Base-by-base conservation (phyloP, 2,797 vertebrate species). In the Acomys russatus region DNA sequence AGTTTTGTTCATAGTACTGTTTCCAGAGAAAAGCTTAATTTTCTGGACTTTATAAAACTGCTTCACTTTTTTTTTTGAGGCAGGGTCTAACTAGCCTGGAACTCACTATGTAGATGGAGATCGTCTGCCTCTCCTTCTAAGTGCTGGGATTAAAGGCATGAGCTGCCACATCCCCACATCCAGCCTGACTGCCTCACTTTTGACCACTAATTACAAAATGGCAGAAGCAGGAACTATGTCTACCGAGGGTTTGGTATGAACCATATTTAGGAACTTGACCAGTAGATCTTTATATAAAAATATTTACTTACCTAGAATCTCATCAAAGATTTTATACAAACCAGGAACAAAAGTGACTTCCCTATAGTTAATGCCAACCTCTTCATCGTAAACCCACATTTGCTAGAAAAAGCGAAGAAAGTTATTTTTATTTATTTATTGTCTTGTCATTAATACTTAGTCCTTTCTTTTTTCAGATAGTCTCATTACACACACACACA, bases 311-410 rank as follows among this genome's bases (percentile, higher is more conserved):
- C 99, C 99, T 90, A 99, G 98, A 97, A 99, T 99, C 98, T 99
- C 99, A 95, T 99, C 99, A 96, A 99, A 99, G 97, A 99, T 99
- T 98, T 99, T 99, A 98, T 99, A 99, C 88, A 99, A 99, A 77
- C 99, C 99, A 51, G 99, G 99, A 94, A 99, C 99, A 97, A 99
- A 99, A 0, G 99, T 99, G 94, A 99, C 98, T 56, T 99, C 99
- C 90, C 99, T 99, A 98, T 98, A 99, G 98, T 99, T 99, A 88
- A 99, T 98, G 88, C 99, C 99, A 61, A 97, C 61, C 2, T 97
- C 99, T 96, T 99, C 99, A 97, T 99, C 99, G 88, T 99, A 99
- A 97, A 99, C 99, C 99, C 99, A 99, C 99, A 99, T 99, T 99
- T 99, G 99, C 99, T 99, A 95, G 35, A 97, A 97, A 94, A 97